Conservation (phyloP, 2,113 vertebrate species). For the Dinomys branickii region DNA sequence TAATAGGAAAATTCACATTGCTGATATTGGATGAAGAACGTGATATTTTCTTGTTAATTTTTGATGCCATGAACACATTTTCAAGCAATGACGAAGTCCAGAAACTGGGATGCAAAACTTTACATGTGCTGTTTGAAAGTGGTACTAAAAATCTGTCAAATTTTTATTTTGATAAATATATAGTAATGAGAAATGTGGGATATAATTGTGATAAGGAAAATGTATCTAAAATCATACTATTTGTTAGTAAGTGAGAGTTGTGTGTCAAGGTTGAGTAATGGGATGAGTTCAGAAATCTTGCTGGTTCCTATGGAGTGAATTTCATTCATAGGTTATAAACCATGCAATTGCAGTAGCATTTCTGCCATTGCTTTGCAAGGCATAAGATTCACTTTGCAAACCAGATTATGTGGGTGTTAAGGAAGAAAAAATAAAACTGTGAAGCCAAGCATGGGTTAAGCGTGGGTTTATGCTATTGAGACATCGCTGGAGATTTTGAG, state of each 20-base stretch:
- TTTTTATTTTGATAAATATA: slow-evolving; percentile 5
- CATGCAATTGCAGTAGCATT: neutral
- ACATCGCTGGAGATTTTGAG: slow-evolving; percentile 30
- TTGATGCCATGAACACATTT: slow-evolving; percentile 93
- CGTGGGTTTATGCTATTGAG: slow-evolving; percentile 10
- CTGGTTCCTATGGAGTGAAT: slow-evolving; percentile 27
- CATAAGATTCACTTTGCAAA: slow-evolving; percentile 42
- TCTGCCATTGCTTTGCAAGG: slow-evolving; percentile 33
- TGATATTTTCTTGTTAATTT: slow-evolving; percentile 93
- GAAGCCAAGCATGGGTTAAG: neutral
- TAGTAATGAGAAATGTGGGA: neutral
- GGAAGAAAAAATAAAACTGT: slow-evolving; percentile 28
- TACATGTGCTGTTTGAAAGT: slow-evolving; percentile 92
- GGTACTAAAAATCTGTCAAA: slow-evolving; percentile 84
- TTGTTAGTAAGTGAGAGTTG: neutral
- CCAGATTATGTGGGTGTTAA: neutral
- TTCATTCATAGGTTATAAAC: slow-evolving; percentile 29
- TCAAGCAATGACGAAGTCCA: slow-evolving; percentile 91
- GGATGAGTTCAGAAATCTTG: slow-evolving; percentile 16
- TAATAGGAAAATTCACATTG: slow-evolving; percentile 88
- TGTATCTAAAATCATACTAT: neutral
- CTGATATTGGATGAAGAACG: slow-evolving; percentile 93
- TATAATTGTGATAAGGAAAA: neutral
- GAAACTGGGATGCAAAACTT: slow-evolving; percentile 91
- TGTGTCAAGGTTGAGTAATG: neutral